Percentiles rank a stretch among this genome's conserved stretches.
phyloP scores from a whole-genome alignment of 2,113 vertebrate genomes.

The Gadus macrocephalus region DNA sequence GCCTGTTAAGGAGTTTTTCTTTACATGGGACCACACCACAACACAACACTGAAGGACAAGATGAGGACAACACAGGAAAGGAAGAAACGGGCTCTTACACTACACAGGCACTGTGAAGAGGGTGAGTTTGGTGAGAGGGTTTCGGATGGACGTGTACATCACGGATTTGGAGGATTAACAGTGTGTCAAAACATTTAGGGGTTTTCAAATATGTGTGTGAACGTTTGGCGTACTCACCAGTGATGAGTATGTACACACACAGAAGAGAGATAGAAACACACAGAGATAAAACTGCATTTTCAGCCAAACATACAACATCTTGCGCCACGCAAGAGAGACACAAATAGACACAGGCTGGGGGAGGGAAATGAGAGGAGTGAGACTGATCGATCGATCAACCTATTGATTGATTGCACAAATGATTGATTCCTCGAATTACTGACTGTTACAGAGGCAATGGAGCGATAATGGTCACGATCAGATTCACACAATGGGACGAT shows the following conservation, averaged over 20 bases:
- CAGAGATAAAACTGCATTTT: slow-evolving; percentile 63
- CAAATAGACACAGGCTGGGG: slow-evolving; percentile 1
- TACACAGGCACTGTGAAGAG: slow-evolving; percentile 1
- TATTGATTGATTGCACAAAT: slow-evolving; percentile 6
- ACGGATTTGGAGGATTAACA: slow-evolving; percentile 9
- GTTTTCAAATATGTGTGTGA: slow-evolving; percentile 26
- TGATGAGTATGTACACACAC: slow-evolving; percentile 67
- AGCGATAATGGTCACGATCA: too few species aligned
- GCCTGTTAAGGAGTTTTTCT: not conserved
- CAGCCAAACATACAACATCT: slow-evolving; percentile 49
- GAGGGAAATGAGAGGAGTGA: slow-evolving; percentile 19
- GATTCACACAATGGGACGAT: too few species aligned
- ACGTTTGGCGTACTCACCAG: slow-evolving; percentile 62
- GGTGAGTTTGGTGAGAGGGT: slow-evolving; percentile 22
- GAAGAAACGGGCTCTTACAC: not conserved
- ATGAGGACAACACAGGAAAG: not conserved
- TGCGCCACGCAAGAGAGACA: slow-evolving; percentile 10
- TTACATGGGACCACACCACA: not conserved
- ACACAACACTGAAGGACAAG: slow-evolving; percentile 6
- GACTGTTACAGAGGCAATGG: too few species aligned
- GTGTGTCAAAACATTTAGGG: slow-evolving; percentile 3
- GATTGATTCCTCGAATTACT: not conserved
- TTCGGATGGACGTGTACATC: slow-evolving; percentile 38
- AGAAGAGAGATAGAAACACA: slow-evolving; percentile 71
- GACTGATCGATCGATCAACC: slow-evolving; percentile 5